Evolutionary conservation across 1,140 invertebrate species (phyloP).

Genomic region (Brachionus manjavacas): DNA sequence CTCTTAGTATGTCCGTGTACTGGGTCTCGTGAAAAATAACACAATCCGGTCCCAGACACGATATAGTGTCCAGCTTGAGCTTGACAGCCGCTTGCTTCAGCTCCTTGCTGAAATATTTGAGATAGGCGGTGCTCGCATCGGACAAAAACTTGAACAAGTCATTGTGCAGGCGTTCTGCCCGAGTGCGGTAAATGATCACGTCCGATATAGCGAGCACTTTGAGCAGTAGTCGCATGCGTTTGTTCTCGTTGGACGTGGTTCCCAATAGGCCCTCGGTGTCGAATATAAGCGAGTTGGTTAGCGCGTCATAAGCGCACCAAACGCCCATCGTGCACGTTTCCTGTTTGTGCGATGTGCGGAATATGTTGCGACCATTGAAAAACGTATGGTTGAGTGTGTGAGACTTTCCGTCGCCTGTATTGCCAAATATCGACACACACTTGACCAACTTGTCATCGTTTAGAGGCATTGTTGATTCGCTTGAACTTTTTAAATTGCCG

Average conservation of each 20-base stretch:
- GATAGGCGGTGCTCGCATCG: constrained; percentile 70
- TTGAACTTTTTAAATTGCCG: not conserved
- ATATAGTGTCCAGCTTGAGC: constrained; percentile 57
- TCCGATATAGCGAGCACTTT: constrained; percentile 76
- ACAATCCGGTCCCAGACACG: constrained; percentile 68
- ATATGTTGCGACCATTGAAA: constrained; percentile 70
- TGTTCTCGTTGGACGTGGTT: constrained; percentile 66
- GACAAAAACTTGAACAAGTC: constrained; percentile 76
- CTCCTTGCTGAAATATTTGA: constrained; percentile 68
- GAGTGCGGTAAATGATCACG: constrained; percentile 73
- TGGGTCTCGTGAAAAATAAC: constrained; percentile 76
- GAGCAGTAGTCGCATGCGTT: constrained; percentile 68
- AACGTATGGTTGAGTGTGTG: constrained; percentile 75
- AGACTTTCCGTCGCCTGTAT: constrained; percentile 79
- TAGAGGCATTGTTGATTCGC: not conserved
- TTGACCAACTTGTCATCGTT: constrained; percentile 62
- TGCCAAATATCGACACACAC: constrained; percentile 80
- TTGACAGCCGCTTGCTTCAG: constrained; percentile 62
- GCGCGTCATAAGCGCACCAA: constrained; percentile 70
- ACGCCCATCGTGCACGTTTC: constrained; percentile 73
- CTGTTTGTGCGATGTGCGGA: constrained; percentile 69
- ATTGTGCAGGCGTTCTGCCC: constrained; percentile 70
- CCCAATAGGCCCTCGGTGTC: constrained; percentile 75
- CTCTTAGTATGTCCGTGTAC: constrained; percentile 62
- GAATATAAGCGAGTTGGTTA: constrained; percentile 66